These are phyloP conservation scores for Coreoperca whiteheadi DNA, from an alignment of 2,113 vertebrate species.

Conservation along the genomic window DNA sequence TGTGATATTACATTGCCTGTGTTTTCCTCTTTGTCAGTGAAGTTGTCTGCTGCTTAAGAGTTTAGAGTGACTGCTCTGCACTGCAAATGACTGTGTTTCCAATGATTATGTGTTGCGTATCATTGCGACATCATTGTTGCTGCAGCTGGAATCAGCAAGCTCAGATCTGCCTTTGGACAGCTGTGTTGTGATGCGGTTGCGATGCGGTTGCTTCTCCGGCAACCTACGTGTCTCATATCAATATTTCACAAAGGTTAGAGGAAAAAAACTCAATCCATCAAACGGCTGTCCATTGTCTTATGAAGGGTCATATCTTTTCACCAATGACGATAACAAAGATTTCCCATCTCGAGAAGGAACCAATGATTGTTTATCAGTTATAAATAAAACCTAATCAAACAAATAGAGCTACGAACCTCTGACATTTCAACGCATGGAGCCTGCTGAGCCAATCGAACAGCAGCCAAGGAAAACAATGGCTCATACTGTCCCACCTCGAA, in stretches of 20 bases:
- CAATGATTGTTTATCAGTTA: constrained; percentile 36
- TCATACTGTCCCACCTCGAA: constrained; percentile 60
- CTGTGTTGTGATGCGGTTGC: not conserved
- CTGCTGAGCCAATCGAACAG: constrained; percentile 66
- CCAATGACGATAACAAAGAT: not conserved
- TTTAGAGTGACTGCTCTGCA: not conserved
- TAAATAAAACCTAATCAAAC: constrained; percentile 52
- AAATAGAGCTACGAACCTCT: constrained; percentile 61
- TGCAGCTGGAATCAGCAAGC: constrained; percentile 21
- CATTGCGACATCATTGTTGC: constrained; percentile 19
- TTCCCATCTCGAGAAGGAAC: constrained; percentile 16
- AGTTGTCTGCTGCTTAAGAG: not conserved
- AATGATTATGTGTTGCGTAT: constrained; percentile 5
- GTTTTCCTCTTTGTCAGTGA: not conserved
- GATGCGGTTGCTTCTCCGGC: not conserved
- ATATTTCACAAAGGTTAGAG: constrained; percentile 4
- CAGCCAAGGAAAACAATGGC: constrained; percentile 84
- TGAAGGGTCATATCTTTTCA: not conserved
- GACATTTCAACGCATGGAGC: constrained; percentile 69
- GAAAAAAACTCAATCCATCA: not conserved
- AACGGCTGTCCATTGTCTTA: not conserved
- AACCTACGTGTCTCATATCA: constrained; percentile 8
- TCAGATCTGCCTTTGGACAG: constrained; percentile 19
- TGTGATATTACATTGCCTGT: not conserved
- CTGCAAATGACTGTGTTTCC: constrained; percentile 2